A percentile compares a stretch with the other conserved stretches of the same genome.
These are phyloP conservation scores for Orthonychiurus folsomi DNA, from an alignment of 2,888 invertebrate species.

Conservation along the genomic window DNA sequence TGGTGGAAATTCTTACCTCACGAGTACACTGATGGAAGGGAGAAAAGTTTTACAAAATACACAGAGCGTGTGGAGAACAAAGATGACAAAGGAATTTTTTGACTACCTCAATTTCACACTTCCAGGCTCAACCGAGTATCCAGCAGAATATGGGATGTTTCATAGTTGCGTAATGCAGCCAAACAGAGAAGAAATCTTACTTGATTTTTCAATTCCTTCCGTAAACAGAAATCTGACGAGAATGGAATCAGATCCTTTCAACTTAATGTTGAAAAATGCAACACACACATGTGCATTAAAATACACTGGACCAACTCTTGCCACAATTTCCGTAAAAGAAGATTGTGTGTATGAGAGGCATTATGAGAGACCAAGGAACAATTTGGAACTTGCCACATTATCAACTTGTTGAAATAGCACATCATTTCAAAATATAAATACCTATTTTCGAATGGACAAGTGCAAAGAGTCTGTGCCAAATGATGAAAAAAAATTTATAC, in stretches of 20 bases:
- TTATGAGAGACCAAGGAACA: slow-evolving; percentile 5
- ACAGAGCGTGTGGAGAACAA: neutral
- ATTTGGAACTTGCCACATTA: neutral
- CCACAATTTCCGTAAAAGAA: slow-evolving; percentile 16
- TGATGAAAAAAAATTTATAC: slow-evolving; percentile 14
- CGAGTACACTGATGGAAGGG: slow-evolving; percentile 8
- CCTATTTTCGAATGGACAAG: neutral
- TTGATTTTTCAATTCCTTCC: slow-evolving; percentile 21
- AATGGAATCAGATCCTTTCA: slow-evolving; percentile 25
- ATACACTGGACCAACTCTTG: slow-evolving; percentile 19
- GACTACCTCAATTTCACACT: slow-evolving; percentile 13
- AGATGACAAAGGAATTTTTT: slow-evolving; percentile 7
- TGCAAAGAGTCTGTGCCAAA: neutral
- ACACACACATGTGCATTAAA: slow-evolving; percentile 16
- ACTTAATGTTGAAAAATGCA: slow-evolving; percentile 8
- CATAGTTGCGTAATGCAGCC: slow-evolving; percentile 11
- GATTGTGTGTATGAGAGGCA: slow-evolving; percentile 21
- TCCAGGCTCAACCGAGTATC: slow-evolving; percentile 9
- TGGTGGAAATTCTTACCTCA: slow-evolving; percentile 11
- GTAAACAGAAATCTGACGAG: slow-evolving; percentile 11
- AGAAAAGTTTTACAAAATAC: neutral
- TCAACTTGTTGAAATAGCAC: neutral
- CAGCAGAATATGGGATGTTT: slow-evolving; percentile 18
- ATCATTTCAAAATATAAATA: neutral
- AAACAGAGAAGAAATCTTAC: slow-evolving; percentile 6